Conservation (phyloP, 2,888 invertebrate genomes). For the Deilephila porcellus region DNA sequence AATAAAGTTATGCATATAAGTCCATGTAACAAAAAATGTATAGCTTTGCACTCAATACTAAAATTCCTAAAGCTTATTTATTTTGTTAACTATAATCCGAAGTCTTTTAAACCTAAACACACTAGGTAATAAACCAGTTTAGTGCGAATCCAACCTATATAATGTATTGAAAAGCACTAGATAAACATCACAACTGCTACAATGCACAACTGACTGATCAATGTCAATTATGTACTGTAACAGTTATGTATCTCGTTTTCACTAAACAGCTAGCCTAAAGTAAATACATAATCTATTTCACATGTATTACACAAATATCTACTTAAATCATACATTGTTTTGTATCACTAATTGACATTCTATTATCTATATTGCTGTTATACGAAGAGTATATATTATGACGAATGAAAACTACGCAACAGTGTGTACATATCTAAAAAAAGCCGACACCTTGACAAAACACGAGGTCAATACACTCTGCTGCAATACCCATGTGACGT, state of each 20-base stretch:
- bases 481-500: constrained; percentile 80
- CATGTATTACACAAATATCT: constrained; percentile 1
- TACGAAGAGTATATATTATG: constrained; percentile 40
- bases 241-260: background rate
- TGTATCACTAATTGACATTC: constrained; percentile 1
- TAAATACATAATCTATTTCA: background rate
- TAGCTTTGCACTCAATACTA: too few relatives aligned
- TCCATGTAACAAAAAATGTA: too few relatives aligned
- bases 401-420: constrained; percentile 74
- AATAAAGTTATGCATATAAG: too few relatives aligned
- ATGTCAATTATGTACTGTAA: constrained; percentile 6
- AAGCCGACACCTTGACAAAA: constrained; percentile 85
- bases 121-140: too few relatives aligned
- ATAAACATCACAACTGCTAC: background rate
- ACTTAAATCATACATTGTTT: background rate
- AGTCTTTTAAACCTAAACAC: too few relatives aligned
- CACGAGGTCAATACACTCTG: constrained; percentile 85
- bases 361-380: constrained; percentile 24
- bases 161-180: too few relatives aligned
- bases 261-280: background rate
- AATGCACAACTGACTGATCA: background rate
- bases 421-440: constrained; percentile 82
- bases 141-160: too few relatives aligned
- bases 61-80: too few relatives aligned
- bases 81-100: too few relatives aligned